These are phyloP conservation scores for Catharus minimus DNA, from an alignment of 2,113 vertebrate species.

Conservation along the genomic window DNA sequence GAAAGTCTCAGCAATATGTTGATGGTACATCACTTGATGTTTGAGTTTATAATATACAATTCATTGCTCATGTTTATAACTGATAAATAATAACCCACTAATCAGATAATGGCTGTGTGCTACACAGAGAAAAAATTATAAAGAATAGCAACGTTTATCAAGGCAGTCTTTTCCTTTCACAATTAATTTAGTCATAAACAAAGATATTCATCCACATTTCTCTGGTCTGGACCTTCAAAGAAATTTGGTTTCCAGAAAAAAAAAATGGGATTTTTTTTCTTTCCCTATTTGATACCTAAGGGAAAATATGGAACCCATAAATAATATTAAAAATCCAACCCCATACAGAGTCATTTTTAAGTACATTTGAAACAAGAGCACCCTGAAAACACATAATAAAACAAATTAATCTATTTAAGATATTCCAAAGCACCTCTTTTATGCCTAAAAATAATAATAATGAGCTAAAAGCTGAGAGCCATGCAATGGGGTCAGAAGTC, in stretches of 20 bases:
- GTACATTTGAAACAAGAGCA: neutral
- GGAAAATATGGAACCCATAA: neutral
- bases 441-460: neutral
- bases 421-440: neutral
- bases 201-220: neutral
- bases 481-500: neutral
- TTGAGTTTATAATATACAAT: neutral
- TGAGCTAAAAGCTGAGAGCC: neutral
- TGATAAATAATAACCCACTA: neutral
- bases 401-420: neutral
- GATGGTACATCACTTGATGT: neutral
- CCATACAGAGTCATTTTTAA: neutral
- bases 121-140: neutral
- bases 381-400: neutral
- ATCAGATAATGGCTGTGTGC: neutral
- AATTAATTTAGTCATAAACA: neutral
- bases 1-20: neutral
- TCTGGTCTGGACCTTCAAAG: neutral
- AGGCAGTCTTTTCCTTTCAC: neutral
- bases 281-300: neutral
- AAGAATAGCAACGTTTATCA: neutral
- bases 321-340: rapidly evolving
- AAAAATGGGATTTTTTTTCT: neutral
- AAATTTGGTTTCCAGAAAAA: neutral
- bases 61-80: neutral